A percentile compares a stretch with the other conserved stretches of the same genome.
phyloP scores from a whole-genome alignment of 2,888 invertebrate genomes.

The Ypsolopha sequella region DNA sequence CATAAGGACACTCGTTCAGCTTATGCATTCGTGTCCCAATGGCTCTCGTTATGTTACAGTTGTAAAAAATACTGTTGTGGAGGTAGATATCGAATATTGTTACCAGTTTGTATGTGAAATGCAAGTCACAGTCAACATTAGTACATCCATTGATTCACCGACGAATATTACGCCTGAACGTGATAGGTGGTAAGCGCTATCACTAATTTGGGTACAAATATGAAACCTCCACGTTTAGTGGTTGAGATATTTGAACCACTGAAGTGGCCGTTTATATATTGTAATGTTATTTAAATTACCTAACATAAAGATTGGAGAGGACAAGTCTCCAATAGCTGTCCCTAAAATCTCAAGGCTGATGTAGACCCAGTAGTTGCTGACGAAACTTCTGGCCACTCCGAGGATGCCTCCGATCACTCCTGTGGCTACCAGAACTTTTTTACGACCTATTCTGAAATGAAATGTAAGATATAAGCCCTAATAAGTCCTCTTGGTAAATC shows the following conservation, averaged over 20 bases:
- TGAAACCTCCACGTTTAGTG: neutral
- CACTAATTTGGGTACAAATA: neutral
- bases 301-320: slow-evolving; percentile 42
- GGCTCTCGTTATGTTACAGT: too few species aligned
- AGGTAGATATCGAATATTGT: too few species aligned
- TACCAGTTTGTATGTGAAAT: too few species aligned
- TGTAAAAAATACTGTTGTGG: too few species aligned
- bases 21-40: too few species aligned
- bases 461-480: neutral
- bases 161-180: neutral
- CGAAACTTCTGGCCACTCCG: slow-evolving; percentile 39
- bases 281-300: too few species aligned
- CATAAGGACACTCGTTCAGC: too few species aligned
- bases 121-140: too few species aligned
- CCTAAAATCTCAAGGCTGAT: slow-evolving; percentile 43
- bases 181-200: too few species aligned
- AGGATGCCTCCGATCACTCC: slow-evolving; percentile 39
- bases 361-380: slow-evolving; percentile 43
- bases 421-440: slow-evolving; percentile 29
- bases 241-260: neutral
- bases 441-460: slow-evolving; percentile 39
- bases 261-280: too few species aligned
- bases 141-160: neutral
- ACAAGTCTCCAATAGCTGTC: slow-evolving; percentile 43
- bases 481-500: neutral